Percentiles rank a stretch among this genome's conserved stretches.
phyloP scores from a whole-genome alignment of 1,140 invertebrate species.

The Lutraria rhynchaena region DNA sequence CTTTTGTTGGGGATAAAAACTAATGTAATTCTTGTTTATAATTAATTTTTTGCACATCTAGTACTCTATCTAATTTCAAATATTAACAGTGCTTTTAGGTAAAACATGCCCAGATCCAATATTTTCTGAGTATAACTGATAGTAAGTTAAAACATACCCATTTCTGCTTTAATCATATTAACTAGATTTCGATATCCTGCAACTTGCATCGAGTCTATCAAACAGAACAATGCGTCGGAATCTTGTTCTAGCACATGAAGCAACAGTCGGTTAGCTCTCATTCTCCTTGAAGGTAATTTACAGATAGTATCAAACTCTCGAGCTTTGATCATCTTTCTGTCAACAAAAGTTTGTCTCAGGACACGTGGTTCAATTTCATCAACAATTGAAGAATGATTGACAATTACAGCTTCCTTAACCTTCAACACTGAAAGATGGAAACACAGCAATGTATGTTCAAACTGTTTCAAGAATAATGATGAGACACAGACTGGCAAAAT shows the following conservation, averaged over 20 bases:
- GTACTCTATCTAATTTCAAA: too few relatives aligned
- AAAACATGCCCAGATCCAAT: too few relatives aligned
- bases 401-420: not conserved
- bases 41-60: too few relatives aligned
- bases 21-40: too few relatives aligned
- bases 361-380: slow-evolving; percentile 12
- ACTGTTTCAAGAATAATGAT: not conserved
- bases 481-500: not conserved
- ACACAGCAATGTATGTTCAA: not conserved
- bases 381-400: not conserved
- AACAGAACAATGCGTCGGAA: not conserved
- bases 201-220: not conserved
- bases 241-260: not conserved
- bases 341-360: slow-evolving; percentile 2
- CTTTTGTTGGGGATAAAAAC: too few relatives aligned
- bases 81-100: too few relatives aligned
- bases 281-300: not conserved
- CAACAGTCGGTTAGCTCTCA: not conserved
- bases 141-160: too few relatives aligned
- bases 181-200: not conserved
- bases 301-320: not conserved
- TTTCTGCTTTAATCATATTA: not conserved
- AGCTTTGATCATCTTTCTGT: not conserved
- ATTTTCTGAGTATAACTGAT: too few relatives aligned
- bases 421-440: not conserved